Conservation (phyloP, 2,113 vertebrate genomes). For the Xiphophorus couchianus region DNA sequence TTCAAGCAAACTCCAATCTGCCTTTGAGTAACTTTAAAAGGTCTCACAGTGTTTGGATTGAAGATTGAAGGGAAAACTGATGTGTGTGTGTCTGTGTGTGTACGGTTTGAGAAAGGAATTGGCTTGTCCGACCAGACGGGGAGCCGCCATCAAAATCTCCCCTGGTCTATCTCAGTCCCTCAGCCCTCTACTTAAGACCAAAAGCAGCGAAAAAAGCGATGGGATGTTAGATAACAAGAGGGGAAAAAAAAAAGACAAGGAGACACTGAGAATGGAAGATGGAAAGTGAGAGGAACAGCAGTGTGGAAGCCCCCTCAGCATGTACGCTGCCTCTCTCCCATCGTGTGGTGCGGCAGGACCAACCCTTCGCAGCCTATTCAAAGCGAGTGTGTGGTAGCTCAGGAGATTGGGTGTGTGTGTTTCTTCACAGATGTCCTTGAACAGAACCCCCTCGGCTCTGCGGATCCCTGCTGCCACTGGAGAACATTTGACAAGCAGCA, state of each 20-base stretch:
- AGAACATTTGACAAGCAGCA: conserved; percentile 82
- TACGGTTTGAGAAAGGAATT: conserved; percentile 35
- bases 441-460: conserved; percentile 81
- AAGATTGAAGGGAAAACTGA: conserved; percentile 64
- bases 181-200: conserved; percentile 74
- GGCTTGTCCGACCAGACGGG: conserved; percentile 65
- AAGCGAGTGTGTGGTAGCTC: conserved; percentile 62
- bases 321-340: conserved; percentile 71
- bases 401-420: conserved; percentile 46
- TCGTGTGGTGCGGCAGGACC: conserved; percentile 51
- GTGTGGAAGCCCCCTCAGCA: conserved; percentile 71
- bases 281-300: conserved; percentile 64
- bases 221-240: conserved; percentile 70
- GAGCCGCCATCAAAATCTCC: conserved; percentile 72
- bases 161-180: conserved; percentile 68
- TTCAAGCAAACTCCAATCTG: conserved; percentile 72
- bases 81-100: conserved; percentile 19
- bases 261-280: conserved; percentile 57
- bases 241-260: conserved; percentile 37
- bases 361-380: conserved; percentile 74
- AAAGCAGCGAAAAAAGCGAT: conserved; percentile 56
- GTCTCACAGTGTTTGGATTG: conserved; percentile 74
- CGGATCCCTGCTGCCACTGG: conserved; percentile 77
- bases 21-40: conserved; percentile 80
- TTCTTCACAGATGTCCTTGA: conserved; percentile 82